phyloP scores from a whole-genome alignment of 1,140 invertebrate species.

The Maconellicoccus hirsutus region DNA sequence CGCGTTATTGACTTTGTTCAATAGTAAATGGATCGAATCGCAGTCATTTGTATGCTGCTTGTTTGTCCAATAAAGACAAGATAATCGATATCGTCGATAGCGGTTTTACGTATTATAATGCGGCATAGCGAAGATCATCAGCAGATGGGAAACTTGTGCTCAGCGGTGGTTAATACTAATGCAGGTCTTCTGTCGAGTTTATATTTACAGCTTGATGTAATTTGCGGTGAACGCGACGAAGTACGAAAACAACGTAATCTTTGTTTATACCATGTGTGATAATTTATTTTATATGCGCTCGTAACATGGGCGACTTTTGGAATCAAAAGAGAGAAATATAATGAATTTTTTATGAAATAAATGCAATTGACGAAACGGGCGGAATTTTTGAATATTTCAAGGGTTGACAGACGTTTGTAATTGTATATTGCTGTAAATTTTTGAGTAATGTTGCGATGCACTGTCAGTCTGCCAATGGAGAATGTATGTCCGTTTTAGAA shows the following conservation, averaged over 20 bases:
- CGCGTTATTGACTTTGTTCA: conserved; percentile 3
- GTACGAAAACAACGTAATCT: not conserved
- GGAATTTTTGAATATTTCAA: too few species aligned
- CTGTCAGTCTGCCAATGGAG: too few species aligned
- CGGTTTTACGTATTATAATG: conserved; percentile 5
- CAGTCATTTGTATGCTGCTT: not conserved
- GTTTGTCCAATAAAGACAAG: not conserved
- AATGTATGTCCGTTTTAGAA: too few species aligned
- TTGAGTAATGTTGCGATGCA: too few species aligned
- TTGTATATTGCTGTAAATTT: too few species aligned
- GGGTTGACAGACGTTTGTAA: too few species aligned
- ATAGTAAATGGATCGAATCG: conserved; percentile 2
- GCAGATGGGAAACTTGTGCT: not conserved
- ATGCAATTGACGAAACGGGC: too few species aligned
- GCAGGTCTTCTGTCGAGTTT: not conserved
- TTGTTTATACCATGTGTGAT: too few species aligned
- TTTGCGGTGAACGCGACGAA: not conserved
- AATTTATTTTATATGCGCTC: too few species aligned
- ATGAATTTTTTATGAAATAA: too few species aligned
- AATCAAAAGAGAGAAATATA: too few species aligned
- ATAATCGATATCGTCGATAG: not conserved
- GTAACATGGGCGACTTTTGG: not conserved
- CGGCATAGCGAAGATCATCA: not conserved
- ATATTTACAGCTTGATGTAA: not conserved
- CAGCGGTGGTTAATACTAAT: not conserved